These are phyloP conservation scores for Paedocypris micromegethes DNA, from an alignment of 2,797 vertebrate genomes.

Conservation along the genomic window DNA sequence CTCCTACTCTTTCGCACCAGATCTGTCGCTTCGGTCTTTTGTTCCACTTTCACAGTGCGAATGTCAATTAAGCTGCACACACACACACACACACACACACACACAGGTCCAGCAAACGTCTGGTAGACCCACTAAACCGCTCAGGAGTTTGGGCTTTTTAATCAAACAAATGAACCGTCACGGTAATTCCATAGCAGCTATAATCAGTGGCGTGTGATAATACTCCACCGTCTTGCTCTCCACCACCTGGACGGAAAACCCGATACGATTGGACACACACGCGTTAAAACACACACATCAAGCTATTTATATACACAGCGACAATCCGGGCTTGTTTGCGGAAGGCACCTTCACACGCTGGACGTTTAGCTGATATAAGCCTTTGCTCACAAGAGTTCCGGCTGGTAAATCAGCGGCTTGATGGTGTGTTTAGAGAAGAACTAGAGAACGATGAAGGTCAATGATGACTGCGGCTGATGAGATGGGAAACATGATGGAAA, in stretches of 20 bases:
- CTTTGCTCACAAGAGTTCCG: background rate
- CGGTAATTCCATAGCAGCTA: background rate
- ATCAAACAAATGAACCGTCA: too few relatives aligned
- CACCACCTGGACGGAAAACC: background rate
- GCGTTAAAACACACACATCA: conserved; percentile 4
- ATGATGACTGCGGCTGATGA: conserved; percentile 12
- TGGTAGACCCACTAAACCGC: too few relatives aligned
- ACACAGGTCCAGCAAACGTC: too few relatives aligned
- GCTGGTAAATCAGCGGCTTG: background rate
- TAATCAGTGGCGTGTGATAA: background rate
- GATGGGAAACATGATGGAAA: background rate
- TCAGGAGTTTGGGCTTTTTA: too few relatives aligned
- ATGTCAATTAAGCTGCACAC: too few relatives aligned
- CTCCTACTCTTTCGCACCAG: background rate
- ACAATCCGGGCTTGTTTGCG: background rate
- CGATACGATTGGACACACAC: conserved; percentile 34
- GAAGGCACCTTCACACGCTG: conserved; percentile 12
- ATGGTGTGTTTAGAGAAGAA: conserved; percentile 19
- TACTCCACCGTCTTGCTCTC: background rate
- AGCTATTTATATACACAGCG: conserved; percentile 15
- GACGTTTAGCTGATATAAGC: conserved; percentile 6
- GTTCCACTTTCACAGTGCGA: background rate
- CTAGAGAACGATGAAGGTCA: conserved; percentile 15
- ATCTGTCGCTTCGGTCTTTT: background rate
- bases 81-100: too few relatives aligned